Evolutionary conservation across 92 coral and sea anemone genomes (phyloP).

Genomic region (Zoanthus sansibaricus): DNA sequence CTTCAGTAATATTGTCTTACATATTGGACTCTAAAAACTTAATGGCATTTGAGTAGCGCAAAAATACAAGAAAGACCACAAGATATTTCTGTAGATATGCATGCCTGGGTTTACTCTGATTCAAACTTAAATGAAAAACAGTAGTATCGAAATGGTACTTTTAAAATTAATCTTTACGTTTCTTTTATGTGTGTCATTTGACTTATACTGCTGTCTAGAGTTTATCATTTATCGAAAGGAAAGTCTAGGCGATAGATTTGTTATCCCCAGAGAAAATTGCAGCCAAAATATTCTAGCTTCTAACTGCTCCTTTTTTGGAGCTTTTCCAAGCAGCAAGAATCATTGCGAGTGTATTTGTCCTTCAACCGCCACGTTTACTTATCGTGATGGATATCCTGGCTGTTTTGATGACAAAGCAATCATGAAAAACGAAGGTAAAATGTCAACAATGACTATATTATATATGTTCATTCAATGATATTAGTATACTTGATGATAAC

Average conservation of each 20-base stretch:
- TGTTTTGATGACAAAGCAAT: constrained; percentile 6
- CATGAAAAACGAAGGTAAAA: constrained; percentile 3
- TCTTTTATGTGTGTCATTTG: background rate
- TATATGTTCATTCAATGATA: no score
- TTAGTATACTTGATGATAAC: no score
- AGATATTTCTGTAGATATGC: background rate
- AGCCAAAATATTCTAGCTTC: background rate
- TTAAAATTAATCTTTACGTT: background rate
- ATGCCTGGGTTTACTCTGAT: background rate
- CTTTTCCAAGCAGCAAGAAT: background rate
- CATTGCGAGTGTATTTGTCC: constrained; percentile 7
- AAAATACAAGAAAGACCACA: background rate
- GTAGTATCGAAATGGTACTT: background rate
- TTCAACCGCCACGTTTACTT: constrained; percentile 1
- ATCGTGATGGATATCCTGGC: background rate
- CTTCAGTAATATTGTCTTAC: background rate
- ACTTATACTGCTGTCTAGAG: background rate
- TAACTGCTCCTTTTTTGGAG: constrained; percentile 18
- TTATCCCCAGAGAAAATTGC: constrained; percentile 2
- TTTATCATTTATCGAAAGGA: constrained; percentile 7
- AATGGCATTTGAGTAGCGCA: background rate
- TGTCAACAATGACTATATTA: no score
- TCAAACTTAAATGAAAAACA: background rate
- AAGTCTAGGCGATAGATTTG: background rate
- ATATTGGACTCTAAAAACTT: background rate